Evolutionary conservation across 2,113 vertebrate species (phyloP).

Genomic region (Gallinago jamesoni): DNA sequence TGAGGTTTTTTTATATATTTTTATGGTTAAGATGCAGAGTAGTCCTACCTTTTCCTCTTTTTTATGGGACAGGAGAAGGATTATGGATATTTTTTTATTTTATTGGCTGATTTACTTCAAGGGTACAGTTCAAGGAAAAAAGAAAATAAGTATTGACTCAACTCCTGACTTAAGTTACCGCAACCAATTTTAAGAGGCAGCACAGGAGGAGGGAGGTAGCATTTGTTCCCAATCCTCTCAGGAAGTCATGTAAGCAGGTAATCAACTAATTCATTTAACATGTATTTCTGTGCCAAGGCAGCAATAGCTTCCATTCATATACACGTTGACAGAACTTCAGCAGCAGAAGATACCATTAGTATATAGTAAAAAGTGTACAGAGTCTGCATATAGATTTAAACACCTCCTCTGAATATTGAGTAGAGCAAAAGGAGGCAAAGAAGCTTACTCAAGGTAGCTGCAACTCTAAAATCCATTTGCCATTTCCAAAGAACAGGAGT

Average conservation of each 20-base stretch:
- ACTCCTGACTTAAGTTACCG: neutral
- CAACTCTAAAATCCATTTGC: neutral
- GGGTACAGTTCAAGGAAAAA: neutral
- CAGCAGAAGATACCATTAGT: neutral
- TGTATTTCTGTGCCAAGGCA: neutral
- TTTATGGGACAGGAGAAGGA: fast-evolving
- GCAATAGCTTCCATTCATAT: neutral
- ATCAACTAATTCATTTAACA: neutral
- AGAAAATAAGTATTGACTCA: neutral
- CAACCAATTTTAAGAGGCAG: neutral
- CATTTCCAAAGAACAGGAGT: neutral
- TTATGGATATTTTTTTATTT: neutral
- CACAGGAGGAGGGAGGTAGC: neutral
- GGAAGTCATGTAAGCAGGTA: neutral
- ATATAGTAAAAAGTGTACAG: neutral
- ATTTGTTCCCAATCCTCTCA: neutral
- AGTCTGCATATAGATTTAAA: neutral
- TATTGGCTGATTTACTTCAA: neutral
- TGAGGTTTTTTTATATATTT: too few species aligned
- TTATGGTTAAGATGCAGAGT: neutral
- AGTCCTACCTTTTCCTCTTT: neutral
- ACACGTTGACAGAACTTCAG: neutral
- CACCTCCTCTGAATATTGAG: neutral
- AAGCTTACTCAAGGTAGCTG: neutral
- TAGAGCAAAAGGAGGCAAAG: neutral